Base-by-base conservation (phyloP, 2,113 vertebrate species). In the Hystrix cristata region DNA sequence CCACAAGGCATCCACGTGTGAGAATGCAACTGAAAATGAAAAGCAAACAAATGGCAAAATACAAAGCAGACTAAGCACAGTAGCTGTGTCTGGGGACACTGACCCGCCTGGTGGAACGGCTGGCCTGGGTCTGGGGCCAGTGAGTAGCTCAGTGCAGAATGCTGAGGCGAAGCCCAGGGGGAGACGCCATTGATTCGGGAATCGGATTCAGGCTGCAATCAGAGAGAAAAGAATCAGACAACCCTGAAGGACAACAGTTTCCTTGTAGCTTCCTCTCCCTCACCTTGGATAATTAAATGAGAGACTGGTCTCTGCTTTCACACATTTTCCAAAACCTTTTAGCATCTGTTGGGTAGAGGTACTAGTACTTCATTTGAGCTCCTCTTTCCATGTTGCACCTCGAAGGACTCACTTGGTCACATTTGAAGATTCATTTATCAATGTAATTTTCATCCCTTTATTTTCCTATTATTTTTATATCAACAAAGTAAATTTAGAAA, bases 191-290 rank as follows among this genome's bases (percentile, higher is more conserved):
- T 99, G 96, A 99, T 96, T 83, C 98, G 99, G 10, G 99, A 98
- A 95, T 99, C 99, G 4, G 99, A 98, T 79, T 99, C 99, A 1
- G 99, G 99, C 99, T 99, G 97, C 64, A 94, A 83, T 25, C 13
- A 95, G 5, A 67, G 38, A 87, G 21, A 51, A 81, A 62, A 9
- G 27, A 80, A 21, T 82, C 31, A 38, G 21, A 18, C 25, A 60
- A 67, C 8, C 3, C 14, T 23, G 7, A 64, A 65, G n/a, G 34
- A 85, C 51, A 76, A 4, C 6, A 31, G 16, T 43, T 69, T 19
- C 27, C 18, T 69, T 16, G n/a, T 43, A 46, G 46, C 18, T 21
- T 38, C 29, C 46, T 43, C 38, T 43, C 34, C 7, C 46, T 34
- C 0, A 7, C 0, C 48, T 25, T 0, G 12, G 62, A 19, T 43